These are phyloP conservation scores for Potamilus streckersoni DNA, from an alignment of 1,140 invertebrate genomes.

Conservation along the genomic window DNA sequence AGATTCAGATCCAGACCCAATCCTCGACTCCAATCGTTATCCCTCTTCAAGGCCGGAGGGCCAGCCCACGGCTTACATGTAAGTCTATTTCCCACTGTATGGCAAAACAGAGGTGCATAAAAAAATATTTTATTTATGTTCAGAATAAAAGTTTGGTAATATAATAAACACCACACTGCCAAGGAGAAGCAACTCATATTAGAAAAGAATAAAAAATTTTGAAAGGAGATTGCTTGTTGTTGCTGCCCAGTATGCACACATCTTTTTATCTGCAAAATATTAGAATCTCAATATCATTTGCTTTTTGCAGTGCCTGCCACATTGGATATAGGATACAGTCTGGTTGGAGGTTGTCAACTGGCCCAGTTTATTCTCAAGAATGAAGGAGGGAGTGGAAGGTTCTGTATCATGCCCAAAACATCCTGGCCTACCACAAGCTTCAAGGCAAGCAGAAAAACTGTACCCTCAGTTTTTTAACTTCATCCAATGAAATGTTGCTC, in stretches of 20 bases:
- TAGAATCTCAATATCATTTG: constrained; percentile 3
- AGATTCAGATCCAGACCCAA: constrained; percentile 63
- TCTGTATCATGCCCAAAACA: constrained; percentile 61
- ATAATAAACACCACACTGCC: background rate
- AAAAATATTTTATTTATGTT: too few relatives aligned
- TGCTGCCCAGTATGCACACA: background rate
- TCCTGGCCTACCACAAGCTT: constrained; percentile 66
- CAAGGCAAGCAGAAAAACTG: constrained; percentile 53
- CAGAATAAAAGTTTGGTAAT: background rate
- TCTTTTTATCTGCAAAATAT: background rate
- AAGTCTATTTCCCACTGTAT: too few relatives aligned
- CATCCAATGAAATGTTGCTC: too few relatives aligned
- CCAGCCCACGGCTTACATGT: constrained; percentile 62
- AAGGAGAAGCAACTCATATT: background rate
- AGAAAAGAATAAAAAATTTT: background rate
- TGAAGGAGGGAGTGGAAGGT: constrained; percentile 62
- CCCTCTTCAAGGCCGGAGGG: constrained; percentile 51
- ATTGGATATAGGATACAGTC: constrained; percentile 62
- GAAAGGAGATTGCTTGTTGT: too few relatives aligned
- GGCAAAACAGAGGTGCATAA: too few relatives aligned
- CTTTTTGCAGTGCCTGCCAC: constrained; percentile 55
- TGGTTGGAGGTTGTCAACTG: constrained; percentile 62
- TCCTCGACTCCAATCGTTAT: constrained; percentile 54
- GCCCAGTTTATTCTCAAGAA: constrained; percentile 63
- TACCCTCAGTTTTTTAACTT: background rate